Percentiles rank a stretch among this genome's conserved stretches.
Conservation (phyloP, 2,888 invertebrate species). For the Cheilosia grossa region DNA sequence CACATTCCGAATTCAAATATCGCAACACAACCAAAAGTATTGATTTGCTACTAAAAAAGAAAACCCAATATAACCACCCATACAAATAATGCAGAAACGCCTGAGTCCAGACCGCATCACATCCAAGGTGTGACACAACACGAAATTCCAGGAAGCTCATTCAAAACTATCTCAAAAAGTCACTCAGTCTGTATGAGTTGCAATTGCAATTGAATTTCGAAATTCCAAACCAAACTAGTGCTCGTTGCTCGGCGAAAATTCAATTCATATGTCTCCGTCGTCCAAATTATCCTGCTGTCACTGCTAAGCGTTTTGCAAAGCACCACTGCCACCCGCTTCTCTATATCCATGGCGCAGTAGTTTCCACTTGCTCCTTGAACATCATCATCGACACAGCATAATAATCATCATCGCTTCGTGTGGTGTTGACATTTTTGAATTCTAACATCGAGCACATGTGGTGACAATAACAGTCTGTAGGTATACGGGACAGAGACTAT, state of each 20-base stretch:
- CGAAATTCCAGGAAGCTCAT: constrained; percentile 27
- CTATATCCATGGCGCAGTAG: constrained; percentile 18
- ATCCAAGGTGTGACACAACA: constrained; percentile 15
- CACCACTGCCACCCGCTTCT: constrained; percentile 20
- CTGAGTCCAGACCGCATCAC: constrained; percentile 14
- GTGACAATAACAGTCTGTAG: constrained; percentile 42
- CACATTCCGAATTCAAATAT: too few species aligned
- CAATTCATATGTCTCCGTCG: constrained; percentile 34
- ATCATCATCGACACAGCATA: constrained; percentile 33
- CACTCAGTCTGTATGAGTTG: constrained; percentile 22
- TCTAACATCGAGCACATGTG: constrained; percentile 38
- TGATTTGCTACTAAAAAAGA: too few species aligned
- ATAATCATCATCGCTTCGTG: constrained; percentile 31
- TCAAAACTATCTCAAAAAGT: constrained; percentile 34
- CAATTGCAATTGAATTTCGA: constrained; percentile 65
- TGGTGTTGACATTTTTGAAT: constrained; percentile 53
- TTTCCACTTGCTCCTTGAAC: constrained; percentile 45
- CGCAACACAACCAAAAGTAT: too few species aligned
- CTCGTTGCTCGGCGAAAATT: constrained; percentile 42
- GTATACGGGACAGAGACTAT: constrained; percentile 18
- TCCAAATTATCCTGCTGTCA: constrained; percentile 24
- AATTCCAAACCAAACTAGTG: constrained; percentile 22
- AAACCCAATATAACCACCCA: not conserved
- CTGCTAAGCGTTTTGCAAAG: constrained; percentile 34
- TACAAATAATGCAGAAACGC: not conserved